These are phyloP conservation scores for Malthinus seriepunctatus DNA, from an alignment of 2,888 invertebrate genomes.

Conservation along the genomic window DNA sequence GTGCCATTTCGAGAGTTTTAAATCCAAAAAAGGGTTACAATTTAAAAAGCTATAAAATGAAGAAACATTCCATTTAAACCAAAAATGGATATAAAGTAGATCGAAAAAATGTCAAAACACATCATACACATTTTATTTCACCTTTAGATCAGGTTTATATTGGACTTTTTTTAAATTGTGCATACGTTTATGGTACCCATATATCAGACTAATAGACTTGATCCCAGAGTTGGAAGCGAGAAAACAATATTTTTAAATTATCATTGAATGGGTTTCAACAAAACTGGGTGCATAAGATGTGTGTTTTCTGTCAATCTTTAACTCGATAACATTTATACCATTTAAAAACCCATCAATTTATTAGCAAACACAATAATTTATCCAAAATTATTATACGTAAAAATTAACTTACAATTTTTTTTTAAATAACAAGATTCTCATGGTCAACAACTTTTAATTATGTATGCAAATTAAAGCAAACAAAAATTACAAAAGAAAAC, in stretches of 20 bases:
- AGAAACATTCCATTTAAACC: too few relatives aligned
- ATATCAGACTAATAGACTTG: slow-evolving; percentile 36
- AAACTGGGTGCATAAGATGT: slow-evolving; percentile 9
- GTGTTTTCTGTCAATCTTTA: slow-evolving; percentile 12
- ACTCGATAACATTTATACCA: background rate
- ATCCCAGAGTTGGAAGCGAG: slow-evolving; percentile 32
- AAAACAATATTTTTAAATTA: slow-evolving; percentile 33
- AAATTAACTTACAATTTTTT: slow-evolving; percentile 4
- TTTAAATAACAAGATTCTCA: slow-evolving; percentile 3
- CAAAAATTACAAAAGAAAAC: slow-evolving; percentile 5
- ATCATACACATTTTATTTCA: slow-evolving; percentile 46
- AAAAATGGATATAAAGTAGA: slow-evolving; percentile 37
- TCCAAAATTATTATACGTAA: slow-evolving; percentile 2
- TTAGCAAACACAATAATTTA: background rate
- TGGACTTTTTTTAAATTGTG: slow-evolving; percentile 32
- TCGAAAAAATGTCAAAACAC: slow-evolving; percentile 46
- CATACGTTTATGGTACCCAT: slow-evolving; percentile 35
- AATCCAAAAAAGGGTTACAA: too few relatives aligned
- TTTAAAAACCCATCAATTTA: background rate
- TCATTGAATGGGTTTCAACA: slow-evolving; percentile 25
- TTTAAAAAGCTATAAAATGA: too few relatives aligned
- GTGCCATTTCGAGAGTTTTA: too few relatives aligned
- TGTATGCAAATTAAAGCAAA: slow-evolving; percentile 6
- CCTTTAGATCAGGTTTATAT: slow-evolving; percentile 31
- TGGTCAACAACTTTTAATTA: slow-evolving; percentile 7